Conservation (phyloP, 2,888 invertebrate genomes). For the Pyrrhosoma nymphula region DNA sequence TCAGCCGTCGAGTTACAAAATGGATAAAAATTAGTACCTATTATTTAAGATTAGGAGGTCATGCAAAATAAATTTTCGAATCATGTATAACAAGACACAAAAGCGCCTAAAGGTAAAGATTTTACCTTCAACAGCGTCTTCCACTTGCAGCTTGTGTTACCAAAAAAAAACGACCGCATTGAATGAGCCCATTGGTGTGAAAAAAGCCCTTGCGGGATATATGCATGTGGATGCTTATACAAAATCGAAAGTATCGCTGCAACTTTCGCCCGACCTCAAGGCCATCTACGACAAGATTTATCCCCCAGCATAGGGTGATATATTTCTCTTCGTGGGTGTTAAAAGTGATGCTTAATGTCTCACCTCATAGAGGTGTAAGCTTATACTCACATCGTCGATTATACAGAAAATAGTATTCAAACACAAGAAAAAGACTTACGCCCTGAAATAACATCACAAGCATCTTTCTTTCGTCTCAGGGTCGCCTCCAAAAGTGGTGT, state of each 20-base stretch:
- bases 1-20: no score
- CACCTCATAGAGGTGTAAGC: background rate
- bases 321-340: constrained; percentile 21
- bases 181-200: background rate
- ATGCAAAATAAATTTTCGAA: no score
- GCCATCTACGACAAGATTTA: background rate
- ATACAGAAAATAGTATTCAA: background rate
- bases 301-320: background rate
- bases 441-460: background rate
- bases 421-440: background rate
- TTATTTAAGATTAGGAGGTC: no score
- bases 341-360: background rate
- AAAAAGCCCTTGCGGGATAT: background rate
- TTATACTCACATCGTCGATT: background rate
- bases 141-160: no score
- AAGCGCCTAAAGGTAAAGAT: no score
- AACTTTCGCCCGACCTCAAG: background rate
- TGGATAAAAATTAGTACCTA: no score
- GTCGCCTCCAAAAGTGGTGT: background rate
- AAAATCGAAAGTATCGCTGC: background rate
- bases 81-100: no score
- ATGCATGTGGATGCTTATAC: background rate
- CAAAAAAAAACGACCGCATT: no score
- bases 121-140: no score
- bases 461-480: constrained; percentile 1